phyloP scores from a whole-genome alignment of 2,888 invertebrate species.

The Lycaena phlaeas region DNA sequence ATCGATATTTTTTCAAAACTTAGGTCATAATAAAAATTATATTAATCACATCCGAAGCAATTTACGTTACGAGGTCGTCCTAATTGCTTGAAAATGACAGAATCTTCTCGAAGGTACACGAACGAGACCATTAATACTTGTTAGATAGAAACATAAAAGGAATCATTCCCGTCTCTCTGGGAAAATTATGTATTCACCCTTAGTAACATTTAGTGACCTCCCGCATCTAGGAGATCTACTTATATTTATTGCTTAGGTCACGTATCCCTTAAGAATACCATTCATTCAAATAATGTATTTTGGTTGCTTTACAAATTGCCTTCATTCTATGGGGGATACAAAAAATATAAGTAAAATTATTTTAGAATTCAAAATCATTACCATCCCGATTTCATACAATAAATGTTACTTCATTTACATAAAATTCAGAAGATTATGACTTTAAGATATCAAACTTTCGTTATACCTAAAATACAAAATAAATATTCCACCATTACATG shows the following conservation, averaged over 20 bases:
- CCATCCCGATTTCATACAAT: no score
- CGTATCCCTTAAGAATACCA: neutral
- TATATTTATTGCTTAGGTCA: conserved; percentile 1
- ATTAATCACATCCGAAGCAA: conserved; percentile 43
- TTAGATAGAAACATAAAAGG: conserved; percentile 51
- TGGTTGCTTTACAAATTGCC: neutral
- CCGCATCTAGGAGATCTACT: conserved; percentile 14
- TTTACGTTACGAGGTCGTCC: conserved; percentile 40
- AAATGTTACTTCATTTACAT: no score
- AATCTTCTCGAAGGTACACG: conserved; percentile 35
- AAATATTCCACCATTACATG: no score
- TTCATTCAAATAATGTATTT: conserved; percentile 5
- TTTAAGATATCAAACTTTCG: no score
- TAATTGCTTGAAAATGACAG: conserved; percentile 56
- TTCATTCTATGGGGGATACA: neutral
- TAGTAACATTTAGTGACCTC: conserved; percentile 29
- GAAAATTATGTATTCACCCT: conserved; percentile 52
- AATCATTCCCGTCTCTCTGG: conserved; percentile 42
- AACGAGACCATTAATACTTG: conserved; percentile 47
- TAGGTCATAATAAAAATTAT: conserved; percentile 30
- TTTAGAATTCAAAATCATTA: neutral
- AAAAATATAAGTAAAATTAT: neutral
- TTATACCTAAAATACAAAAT: no score
- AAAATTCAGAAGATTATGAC: no score
- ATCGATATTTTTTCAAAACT: no score